A percentile compares a stretch with the other conserved stretches of the same genome.
phyloP scores from a whole-genome alignment of 2,797 vertebrate genomes.

The Hippoglossus hippoglossus region DNA sequence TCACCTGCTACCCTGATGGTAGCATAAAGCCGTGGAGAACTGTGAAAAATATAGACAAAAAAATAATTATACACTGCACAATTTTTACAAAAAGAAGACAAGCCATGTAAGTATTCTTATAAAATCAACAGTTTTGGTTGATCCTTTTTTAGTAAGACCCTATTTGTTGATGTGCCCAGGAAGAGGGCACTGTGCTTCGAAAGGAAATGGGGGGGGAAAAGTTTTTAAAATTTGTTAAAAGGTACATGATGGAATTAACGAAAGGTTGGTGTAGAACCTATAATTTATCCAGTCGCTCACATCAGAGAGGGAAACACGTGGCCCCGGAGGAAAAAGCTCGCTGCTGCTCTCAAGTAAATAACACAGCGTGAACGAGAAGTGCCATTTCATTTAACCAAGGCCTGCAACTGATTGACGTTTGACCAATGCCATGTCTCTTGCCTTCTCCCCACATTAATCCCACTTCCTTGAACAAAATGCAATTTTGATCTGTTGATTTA shows the following conservation, averaged over 20 bases:
- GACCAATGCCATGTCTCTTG: conserved; percentile 72
- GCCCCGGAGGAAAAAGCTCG: conserved; percentile 45
- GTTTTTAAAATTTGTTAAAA: conserved; percentile 1
- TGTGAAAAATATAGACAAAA: too few relatives aligned
- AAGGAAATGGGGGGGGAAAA: not conserved
- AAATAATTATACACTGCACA: too few relatives aligned
- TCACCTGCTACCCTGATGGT: too few relatives aligned
- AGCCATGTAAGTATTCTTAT: too few relatives aligned
- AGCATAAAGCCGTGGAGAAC: too few relatives aligned
- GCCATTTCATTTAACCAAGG: conserved; percentile 65
- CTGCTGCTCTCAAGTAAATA: conserved; percentile 57
- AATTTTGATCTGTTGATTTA: conserved; percentile 73
- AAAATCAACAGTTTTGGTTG: too few relatives aligned
- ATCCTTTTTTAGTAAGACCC: too few relatives aligned
- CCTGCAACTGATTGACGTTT: conserved; percentile 71
- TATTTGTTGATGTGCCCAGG: not conserved
- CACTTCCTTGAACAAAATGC: conserved; percentile 67
- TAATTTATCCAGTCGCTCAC: conserved; percentile 40
- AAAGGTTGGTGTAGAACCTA: conserved; percentile 15
- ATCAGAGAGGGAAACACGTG: conserved; percentile 30
- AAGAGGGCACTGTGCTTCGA: not conserved
- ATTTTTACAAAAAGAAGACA: too few relatives aligned
- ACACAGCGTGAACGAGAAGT: conserved; percentile 51
- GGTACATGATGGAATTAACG: conserved; percentile 7
- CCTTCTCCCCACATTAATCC: conserved; percentile 74